Conservation (phyloP, 1,140 invertebrate species). For the Aleiodes sp. region DNA sequence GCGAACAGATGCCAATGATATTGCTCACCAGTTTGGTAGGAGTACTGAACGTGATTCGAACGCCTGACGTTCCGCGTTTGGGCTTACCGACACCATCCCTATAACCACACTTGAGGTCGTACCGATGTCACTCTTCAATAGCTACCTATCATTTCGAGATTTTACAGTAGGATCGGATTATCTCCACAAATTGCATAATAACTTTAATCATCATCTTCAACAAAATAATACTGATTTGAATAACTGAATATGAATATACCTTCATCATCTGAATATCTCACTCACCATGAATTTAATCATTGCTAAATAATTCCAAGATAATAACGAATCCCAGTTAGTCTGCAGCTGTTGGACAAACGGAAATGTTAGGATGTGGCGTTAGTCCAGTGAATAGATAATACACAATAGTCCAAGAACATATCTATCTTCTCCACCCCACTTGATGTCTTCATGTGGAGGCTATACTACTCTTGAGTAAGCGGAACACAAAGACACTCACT, state of each 20-base stretch:
- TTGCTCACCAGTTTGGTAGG: constrained; percentile 23
- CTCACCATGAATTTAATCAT: neutral
- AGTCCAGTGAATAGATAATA: constrained; percentile 34
- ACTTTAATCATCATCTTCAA: neutral
- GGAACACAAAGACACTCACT: constrained; percentile 7
- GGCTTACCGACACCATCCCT: constrained; percentile 13
- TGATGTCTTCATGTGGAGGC: neutral
- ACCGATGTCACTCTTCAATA: neutral
- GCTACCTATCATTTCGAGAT: constrained; percentile 44
- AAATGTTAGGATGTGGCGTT: constrained; percentile 20
- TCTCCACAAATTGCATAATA: neutral
- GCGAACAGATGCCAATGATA: constrained; percentile 44
- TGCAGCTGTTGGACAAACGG: constrained; percentile 1
- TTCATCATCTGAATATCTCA: too few species aligned
- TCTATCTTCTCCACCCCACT: constrained; percentile 16
- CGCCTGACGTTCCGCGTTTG: constrained; percentile 20
- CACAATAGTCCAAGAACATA: constrained; percentile 29
- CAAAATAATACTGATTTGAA: too few species aligned
- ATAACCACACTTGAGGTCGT: constrained; percentile 12
- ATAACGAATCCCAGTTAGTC: constrained; percentile 37
- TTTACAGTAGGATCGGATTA: neutral
- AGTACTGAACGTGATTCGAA: neutral
- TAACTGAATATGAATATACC: too few species aligned
- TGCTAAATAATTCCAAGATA: neutral
- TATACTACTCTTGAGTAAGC: neutral